phyloP scores from a whole-genome alignment of 2,113 vertebrate genomes.

The human (Homo sapiens) region DNA sequence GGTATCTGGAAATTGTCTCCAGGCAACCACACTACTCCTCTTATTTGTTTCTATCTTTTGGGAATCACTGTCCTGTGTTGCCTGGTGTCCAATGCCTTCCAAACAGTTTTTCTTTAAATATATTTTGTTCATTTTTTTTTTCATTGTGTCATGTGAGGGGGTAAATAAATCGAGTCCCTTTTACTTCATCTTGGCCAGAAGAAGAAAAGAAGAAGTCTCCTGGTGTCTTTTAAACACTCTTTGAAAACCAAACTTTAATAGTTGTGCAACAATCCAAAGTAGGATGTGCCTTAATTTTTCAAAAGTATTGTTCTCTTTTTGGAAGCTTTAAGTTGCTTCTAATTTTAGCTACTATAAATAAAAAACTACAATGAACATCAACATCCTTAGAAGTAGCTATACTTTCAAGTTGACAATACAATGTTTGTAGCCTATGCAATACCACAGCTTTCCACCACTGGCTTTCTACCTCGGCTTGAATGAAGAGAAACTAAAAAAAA shows the following conservation, averaged over 20 bases:
- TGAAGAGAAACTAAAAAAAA: not conserved
- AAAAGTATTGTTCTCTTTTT: not conserved
- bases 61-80: not conserved
- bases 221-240: not conserved
- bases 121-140: not conserved
- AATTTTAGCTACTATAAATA: not conserved
- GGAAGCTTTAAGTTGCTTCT: not conserved
- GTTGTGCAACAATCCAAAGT: not conserved
- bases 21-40: not conserved
- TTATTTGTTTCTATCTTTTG: not conserved
- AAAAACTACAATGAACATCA: not conserved
- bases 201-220: not conserved
- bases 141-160: not conserved
- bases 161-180: not conserved
- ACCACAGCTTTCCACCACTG: not conserved
- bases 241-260: slow-evolving; percentile 19
- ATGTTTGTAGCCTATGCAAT: not conserved
- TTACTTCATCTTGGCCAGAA: not conserved
- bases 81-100: not conserved
- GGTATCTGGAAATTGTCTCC: not conserved
- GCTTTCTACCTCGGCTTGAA: not conserved
- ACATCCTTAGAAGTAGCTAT: not conserved
- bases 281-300: not conserved
- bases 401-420: not conserved
- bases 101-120: not conserved